Evolutionary conservation across 2,888 invertebrate species (phyloP).

Genomic region (Matsumyia berberina): DNA sequence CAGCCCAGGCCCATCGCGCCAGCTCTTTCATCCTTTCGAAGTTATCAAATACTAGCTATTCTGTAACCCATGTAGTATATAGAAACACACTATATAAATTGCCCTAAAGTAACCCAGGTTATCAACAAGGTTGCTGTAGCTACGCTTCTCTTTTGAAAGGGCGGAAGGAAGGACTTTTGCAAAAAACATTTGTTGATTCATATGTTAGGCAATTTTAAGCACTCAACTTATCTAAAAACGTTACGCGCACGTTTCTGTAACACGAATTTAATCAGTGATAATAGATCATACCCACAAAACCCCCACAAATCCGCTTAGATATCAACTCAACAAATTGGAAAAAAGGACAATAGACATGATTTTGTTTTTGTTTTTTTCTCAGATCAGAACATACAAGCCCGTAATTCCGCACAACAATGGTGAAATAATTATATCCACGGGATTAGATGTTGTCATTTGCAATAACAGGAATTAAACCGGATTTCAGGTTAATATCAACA

Average conservation of each 20-base stretch:
- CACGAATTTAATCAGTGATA: neutral
- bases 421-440: slow-evolving; percentile 13
- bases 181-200: no score
- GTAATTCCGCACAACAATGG: slow-evolving; percentile 21
- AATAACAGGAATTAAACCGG: slow-evolving; percentile 61
- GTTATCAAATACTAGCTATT: no score
- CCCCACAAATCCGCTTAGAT: slow-evolving; percentile 19
- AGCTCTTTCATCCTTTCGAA: no score
- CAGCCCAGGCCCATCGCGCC: no score
- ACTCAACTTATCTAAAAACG: no score
- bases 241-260: neutral
- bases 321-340: neutral
- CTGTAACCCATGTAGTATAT: no score
- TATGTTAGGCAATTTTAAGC: no score
- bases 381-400: slow-evolving; percentile 14
- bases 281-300: neutral
- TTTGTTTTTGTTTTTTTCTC: neutral
- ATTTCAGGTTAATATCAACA: slow-evolving; percentile 24
- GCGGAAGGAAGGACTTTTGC: no score
- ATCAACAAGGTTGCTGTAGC: no score
- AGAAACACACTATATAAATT: no score
- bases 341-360: slow-evolving; percentile 13
- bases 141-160: no score
- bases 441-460: slow-evolving; percentile 22
- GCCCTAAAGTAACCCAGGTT: no score